Conservation (phyloP, 2,888 invertebrate species). For the Junonia oenone region DNA sequence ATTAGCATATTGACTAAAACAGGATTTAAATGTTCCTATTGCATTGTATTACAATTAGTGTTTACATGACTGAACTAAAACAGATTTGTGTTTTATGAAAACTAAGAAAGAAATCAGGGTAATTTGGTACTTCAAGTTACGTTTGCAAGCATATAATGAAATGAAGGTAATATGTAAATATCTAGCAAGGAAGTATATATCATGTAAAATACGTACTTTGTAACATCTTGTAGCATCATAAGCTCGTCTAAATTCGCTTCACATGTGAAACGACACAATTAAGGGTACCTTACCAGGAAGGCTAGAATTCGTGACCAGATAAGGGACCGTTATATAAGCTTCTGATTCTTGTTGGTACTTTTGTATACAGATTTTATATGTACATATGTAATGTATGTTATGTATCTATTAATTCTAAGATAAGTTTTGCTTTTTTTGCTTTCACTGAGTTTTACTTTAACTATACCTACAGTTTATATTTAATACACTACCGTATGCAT, state of each 20-base stretch:
- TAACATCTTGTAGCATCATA: slow-evolving; percentile 22
- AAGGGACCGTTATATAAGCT: slow-evolving; percentile 32
- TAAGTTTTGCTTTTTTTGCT: no score
- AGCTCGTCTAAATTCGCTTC: slow-evolving; percentile 20
- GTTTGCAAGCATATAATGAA: no score
- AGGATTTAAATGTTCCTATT: background rate
- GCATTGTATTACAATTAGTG: no score
- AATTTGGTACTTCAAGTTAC: no score
- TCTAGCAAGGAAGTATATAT: background rate
- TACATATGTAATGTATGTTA: no score
- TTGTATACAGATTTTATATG: slow-evolving; percentile 10
- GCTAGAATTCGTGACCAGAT: slow-evolving; percentile 39
- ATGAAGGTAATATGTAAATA: no score
- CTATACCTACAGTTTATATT: background rate
- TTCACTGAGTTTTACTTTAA: background rate
- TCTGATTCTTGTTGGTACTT: slow-evolving; percentile 16
- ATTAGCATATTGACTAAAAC: background rate
- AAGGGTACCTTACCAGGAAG: slow-evolving; percentile 28
- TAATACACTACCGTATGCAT: background rate
- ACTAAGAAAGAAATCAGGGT: no score
- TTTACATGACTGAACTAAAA: no score
- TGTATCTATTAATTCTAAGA: no score
- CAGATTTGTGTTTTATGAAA: no score
- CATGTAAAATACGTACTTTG: background rate
- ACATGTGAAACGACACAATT: slow-evolving; percentile 34